Percentiles rank a stretch among this genome's conserved stretches.
These are phyloP conservation scores for Liposcelis brunnea DNA, from an alignment of 2,888 invertebrate genomes.

Conservation along the genomic window DNA sequence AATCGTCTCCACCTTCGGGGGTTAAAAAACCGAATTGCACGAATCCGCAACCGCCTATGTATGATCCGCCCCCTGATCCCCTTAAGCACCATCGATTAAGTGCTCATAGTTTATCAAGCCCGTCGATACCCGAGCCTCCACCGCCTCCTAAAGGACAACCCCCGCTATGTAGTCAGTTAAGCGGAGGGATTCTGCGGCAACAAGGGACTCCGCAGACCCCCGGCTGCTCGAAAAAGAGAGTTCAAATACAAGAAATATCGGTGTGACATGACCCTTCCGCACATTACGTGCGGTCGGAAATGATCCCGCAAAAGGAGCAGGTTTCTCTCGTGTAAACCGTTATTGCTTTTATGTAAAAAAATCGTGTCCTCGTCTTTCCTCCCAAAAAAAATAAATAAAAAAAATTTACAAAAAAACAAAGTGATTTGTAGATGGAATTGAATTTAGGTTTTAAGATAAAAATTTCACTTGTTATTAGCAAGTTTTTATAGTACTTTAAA, in stretches of 20 bases:
- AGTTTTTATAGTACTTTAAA: too few species aligned
- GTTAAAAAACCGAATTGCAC: constrained; percentile 15
- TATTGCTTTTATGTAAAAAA: too few species aligned
- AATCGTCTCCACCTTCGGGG: constrained; percentile 36
- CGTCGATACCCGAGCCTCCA: constrained; percentile 41
- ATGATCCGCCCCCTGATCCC: constrained; percentile 16
- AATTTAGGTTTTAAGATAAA: constrained; percentile 8
- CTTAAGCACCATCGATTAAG: constrained; percentile 22
- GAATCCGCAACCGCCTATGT: constrained; percentile 19
- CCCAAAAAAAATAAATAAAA: background rate
- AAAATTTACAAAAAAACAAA: background rate
- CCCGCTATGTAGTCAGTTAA: constrained; percentile 26
- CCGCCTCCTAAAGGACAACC: constrained; percentile 37
- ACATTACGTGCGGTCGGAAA: constrained; percentile 3
- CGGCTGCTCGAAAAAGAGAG: constrained; percentile 69
- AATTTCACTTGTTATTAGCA: constrained; percentile 5
- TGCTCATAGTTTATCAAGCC: constrained; percentile 25
- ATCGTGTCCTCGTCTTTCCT: background rate
- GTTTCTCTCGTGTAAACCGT: background rate
- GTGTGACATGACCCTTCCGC: constrained; percentile 38
- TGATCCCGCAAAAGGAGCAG: constrained; percentile 8
- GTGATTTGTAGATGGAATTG: constrained; percentile 13
- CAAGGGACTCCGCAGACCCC: constrained; percentile 45
- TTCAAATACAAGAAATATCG: constrained; percentile 84
- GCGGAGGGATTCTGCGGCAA: constrained; percentile 43